Base-by-base conservation (phyloP, 2,888 invertebrate species). In the Criorhina ranunculi region DNA sequence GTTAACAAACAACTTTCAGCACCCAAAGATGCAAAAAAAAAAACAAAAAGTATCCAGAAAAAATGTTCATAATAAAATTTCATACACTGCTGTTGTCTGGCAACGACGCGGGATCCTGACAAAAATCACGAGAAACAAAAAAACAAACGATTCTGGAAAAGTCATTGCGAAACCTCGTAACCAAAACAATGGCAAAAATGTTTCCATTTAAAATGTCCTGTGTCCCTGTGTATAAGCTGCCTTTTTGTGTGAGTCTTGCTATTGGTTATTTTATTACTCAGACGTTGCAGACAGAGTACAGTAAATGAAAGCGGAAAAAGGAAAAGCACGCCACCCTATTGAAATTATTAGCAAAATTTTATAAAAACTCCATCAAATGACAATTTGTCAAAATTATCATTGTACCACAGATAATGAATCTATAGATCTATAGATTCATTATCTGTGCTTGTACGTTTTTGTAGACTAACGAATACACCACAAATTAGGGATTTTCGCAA, bases 11-110 rank as follows among this genome's bases (percentile, higher is more conserved):
- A 24, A 24, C 2, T 24, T 24, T 1, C 24, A 24, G 24, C 24
- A 3, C 24, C 24, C 24, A 24, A 24, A 24, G 24, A 24, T 24
- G 1, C 24, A 24, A 24, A 24, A 12, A 2, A 0, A 55, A 60
- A 75, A 64, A 62, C 73, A 37, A 70, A 37, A 40, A 60, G 60
- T 9, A 49, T 15, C 29, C 62, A 51, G 62, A 57, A 83, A 75
- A 81, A 78, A 79, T 55, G 73, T 83, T 83, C 64, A 83, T 78
- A 83, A 83, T 83, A 83, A 83, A 83, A 83, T 83, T 83, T 83
- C 73, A 83, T 83, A 78, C 78, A 78, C 72, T 78, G 57, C 73
- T 59, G 78, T 78, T 78, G 83, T 73, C 83, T 83, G 83, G 83
- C 73, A 78, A 73, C 78, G 83, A 83, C 78, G 72, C 73, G 69